Evolutionary conservation across 2,888 invertebrate genomes (phyloP).

Genomic region (Bugulina stolonifera): DNA sequence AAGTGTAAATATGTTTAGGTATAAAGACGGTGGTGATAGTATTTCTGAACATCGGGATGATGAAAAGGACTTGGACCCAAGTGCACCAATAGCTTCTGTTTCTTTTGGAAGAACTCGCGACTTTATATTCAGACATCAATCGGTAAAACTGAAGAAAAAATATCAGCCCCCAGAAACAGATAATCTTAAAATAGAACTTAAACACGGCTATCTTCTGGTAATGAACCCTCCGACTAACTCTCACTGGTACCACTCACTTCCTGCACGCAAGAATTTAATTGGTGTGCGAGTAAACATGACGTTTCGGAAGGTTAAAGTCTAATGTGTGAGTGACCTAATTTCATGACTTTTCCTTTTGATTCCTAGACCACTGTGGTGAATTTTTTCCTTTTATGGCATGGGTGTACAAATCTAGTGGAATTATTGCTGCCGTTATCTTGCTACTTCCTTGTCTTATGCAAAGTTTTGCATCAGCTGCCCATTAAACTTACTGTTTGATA

Average conservation of each 20-base stretch:
- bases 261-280: conserved; percentile 58
- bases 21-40: conserved; percentile 64
- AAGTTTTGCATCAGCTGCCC: too few relatives aligned
- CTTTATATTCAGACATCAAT: conserved; percentile 62
- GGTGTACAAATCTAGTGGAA: too few relatives aligned
- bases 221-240: conserved; percentile 69
- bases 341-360: not conserved
- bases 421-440: too few relatives aligned
- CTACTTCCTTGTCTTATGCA: too few relatives aligned
- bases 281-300: conserved; percentile 64
- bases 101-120: conserved; percentile 63
- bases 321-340: not conserved
- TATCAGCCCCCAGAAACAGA: conserved; percentile 7
- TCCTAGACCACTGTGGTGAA: too few relatives aligned
- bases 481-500: too few relatives aligned
- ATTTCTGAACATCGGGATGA: conserved; percentile 70
- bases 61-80: conserved; percentile 62
- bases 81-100: conserved; percentile 64
- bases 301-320: conserved; percentile 54
- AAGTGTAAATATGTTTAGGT: conserved; percentile 54
- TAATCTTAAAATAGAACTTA: conserved; percentile 57
- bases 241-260: conserved; percentile 67
- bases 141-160: conserved; percentile 52
- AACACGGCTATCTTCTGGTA: conserved; percentile 64
- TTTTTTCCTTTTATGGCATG: too few relatives aligned